These are phyloP conservation scores for Rallus crepitans DNA, from an alignment of 2,797 vertebrate species.

Conservation along the genomic window DNA sequence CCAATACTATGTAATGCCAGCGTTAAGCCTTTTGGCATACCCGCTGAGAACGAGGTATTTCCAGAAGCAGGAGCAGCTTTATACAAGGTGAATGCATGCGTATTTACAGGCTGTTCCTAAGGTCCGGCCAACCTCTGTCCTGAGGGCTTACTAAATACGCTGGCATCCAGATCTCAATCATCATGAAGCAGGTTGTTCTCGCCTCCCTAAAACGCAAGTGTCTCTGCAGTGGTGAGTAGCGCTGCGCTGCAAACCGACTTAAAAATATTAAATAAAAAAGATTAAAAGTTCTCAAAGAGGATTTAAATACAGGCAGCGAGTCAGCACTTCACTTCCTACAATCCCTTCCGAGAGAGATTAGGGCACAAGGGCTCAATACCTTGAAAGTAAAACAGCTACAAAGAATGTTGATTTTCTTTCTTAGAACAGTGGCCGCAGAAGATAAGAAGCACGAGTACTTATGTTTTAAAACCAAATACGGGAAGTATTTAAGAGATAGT, in stretches of 20 bases:
- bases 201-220: not conserved
- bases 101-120: not conserved
- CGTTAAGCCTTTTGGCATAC: not conserved
- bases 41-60: not conserved
- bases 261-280: slow-evolving; percentile 54
- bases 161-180: not conserved
- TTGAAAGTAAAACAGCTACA: slow-evolving; percentile 59
- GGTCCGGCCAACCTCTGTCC: not conserved
- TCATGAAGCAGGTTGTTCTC: not conserved
- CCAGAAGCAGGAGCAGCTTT: not conserved
- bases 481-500: slow-evolving; percentile 36
- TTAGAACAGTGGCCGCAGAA: not conserved
- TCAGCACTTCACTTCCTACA: slow-evolving; percentile 65
- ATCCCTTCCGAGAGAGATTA: slow-evolving; percentile 52
- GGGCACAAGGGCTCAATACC: slow-evolving; percentile 37
- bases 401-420: slow-evolving; percentile 59
- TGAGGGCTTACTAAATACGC: not conserved
- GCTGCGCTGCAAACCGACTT: not conserved
- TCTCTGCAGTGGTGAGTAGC: not conserved
- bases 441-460: slow-evolving; percentile 53
- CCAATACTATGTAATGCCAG: not conserved
- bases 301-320: slow-evolving; percentile 64
- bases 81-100: not conserved
- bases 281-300: slow-evolving; percentile 68
- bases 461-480: slow-evolving; percentile 37